Evolutionary conservation across 2,113 vertebrate species (phyloP).

Genomic region (Bolborhynchus lineola): DNA sequence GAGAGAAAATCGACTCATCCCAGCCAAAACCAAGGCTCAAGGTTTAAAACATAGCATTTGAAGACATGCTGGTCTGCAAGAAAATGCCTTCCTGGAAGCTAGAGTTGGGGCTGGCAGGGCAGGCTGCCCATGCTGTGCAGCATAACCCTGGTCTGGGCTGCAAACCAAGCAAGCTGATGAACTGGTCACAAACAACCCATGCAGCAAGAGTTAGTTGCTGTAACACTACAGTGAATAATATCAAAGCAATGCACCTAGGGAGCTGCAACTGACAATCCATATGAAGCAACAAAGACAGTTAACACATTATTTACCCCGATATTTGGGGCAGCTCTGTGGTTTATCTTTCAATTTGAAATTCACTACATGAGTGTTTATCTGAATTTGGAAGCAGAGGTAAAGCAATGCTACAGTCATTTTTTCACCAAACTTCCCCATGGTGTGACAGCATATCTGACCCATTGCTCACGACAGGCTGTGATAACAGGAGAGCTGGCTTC

Average conservation of each 20-base stretch:
- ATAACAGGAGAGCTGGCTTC: neutral
- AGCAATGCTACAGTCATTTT: neutral
- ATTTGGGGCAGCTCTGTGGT: neutral
- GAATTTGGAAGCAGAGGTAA: neutral
- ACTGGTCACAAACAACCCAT: fast-evolving
- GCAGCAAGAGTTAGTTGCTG: neutral
- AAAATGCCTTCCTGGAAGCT: neutral
- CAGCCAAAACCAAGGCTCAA: neutral
- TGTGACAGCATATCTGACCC: neutral
- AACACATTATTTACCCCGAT: neutral
- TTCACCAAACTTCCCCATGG: neutral
- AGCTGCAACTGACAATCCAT: neutral
- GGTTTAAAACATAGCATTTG: neutral
- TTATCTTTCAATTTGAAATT: neutral
- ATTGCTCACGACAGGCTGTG: neutral
- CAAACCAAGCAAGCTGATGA: neutral
- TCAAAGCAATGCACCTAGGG: neutral
- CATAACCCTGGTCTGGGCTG: neutral
- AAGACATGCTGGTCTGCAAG: neutral
- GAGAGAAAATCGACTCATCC: neutral
- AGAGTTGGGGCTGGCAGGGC: neutral
- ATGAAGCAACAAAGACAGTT: neutral
- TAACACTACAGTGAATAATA: neutral
- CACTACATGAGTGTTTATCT: neutral
- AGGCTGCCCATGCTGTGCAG: neutral